A percentile compares a stretch with the other conserved stretches of the same genome.
These are phyloP conservation scores for Gibbula magus DNA, from an alignment of 2,888 invertebrate species.

Conservation along the genomic window DNA sequence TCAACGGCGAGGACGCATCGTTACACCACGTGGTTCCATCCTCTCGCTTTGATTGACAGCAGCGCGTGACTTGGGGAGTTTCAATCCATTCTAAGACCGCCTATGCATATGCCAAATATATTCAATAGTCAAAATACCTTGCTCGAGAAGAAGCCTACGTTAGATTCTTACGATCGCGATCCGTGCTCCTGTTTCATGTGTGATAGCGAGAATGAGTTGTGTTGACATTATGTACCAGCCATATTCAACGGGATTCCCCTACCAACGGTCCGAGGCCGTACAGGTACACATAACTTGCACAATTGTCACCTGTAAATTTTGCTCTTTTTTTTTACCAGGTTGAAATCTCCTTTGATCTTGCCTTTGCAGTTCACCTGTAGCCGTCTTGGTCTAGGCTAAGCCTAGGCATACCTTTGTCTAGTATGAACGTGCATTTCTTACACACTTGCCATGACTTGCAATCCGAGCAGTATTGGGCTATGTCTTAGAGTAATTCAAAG, in stretches of 20 bases:
- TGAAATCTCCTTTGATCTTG: conserved; percentile 5
- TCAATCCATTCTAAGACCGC: conserved; percentile 36
- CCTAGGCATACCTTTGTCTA: conserved; percentile 26
- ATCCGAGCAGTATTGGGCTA: conserved; percentile 20
- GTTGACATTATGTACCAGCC: conserved; percentile 66
- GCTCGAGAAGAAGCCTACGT: conserved; percentile 12
- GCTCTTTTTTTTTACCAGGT: background rate
- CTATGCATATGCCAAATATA: conserved; percentile 48
- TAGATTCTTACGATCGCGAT: background rate
- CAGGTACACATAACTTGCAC: conserved; percentile 27
- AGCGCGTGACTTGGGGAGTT: conserved; percentile 12
- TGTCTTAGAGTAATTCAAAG: conserved; percentile 24
- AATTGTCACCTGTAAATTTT: conserved; percentile 3
- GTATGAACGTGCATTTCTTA: conserved; percentile 15
- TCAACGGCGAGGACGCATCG: background rate
- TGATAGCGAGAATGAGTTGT: conserved; percentile 41
- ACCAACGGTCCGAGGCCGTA: conserved; percentile 45
- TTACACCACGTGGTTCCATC: conserved; percentile 19
- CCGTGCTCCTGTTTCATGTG: conserved; percentile 40
- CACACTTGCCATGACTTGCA: conserved; percentile 24
- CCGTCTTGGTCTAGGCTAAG: conserved; percentile 12
- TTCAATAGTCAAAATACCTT: conserved; percentile 42
- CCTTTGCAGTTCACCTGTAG: background rate
- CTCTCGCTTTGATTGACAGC: conserved; percentile 47
- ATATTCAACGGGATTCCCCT: conserved; percentile 60